These are phyloP conservation scores for Orthosia incerta DNA, from an alignment of 2,888 invertebrate species.

Conservation along the genomic window DNA sequence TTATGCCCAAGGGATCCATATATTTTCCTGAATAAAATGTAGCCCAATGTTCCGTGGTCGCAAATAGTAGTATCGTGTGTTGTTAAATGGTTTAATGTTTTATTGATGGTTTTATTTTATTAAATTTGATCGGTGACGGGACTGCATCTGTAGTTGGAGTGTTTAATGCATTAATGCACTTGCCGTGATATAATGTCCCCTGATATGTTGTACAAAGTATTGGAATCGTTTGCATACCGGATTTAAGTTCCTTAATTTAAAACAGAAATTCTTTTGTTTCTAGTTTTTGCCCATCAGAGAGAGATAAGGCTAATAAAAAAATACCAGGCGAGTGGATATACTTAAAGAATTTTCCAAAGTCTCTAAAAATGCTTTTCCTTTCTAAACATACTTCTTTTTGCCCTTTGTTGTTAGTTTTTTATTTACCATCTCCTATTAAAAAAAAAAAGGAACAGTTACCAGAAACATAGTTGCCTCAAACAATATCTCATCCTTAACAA, in stretches of 20 bases:
- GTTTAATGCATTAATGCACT: background rate
- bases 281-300: too few species aligned
- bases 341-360: background rate
- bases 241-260: background rate
- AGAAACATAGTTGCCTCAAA: background rate
- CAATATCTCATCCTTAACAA: conserved; percentile 4
- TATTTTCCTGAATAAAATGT: conserved; percentile 59
- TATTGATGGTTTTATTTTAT: conserved; percentile 34
- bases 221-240: background rate
- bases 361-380: background rate
- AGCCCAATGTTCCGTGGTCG: conserved; percentile 20
- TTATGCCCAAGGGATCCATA: conserved; percentile 49
- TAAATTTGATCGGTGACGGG: background rate
- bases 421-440: background rate
- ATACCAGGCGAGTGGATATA: background rate
- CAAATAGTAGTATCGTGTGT: conserved; percentile 23
- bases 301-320: too few species aligned
- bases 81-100: conserved; percentile 13
- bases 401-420: background rate
- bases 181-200: background rate
- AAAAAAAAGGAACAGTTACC: background rate
- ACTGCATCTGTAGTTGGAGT: background rate
- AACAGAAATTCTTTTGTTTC: too few species aligned
- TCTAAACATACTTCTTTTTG: background rate
- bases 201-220: background rate